Evolutionary conservation across 2,888 invertebrate genomes (phyloP), one percentile per base, ranked within the genome.

Genomic region (Balanococcus diminutus): DNA sequence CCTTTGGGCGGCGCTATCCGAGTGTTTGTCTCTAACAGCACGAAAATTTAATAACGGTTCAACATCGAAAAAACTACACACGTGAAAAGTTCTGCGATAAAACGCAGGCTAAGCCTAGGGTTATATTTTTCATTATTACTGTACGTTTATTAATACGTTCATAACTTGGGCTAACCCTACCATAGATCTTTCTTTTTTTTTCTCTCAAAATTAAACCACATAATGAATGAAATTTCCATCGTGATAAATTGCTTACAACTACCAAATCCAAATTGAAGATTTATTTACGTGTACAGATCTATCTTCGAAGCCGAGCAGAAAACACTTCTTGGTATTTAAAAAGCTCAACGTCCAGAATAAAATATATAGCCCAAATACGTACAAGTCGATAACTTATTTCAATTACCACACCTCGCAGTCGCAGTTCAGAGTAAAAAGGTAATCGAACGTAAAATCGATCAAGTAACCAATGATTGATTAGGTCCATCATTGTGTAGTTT

Each of bases 21-120:
- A 14, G 25, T 67, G 25, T 67, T 14, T 9, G 61, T 14, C 28
- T 14, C 56, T 56, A 5, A 2, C 1, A 6, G 8, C 61, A 67
- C 61, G 61, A 67, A 67, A 67, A 67, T 67, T 22, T 67, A 67
- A 67, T 67, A 67, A 67, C 61, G 25, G 61, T 67, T 67, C 61
- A n/a, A n/a, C n/a, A n/a, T n/a, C n/a, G 61, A 67, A 8, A 67
- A 67, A 67, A 67, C 28, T 25, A 67, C 28, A 56, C 56, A 25
- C 61, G 19, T 6, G 25, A 28, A 67, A 67, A 67, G 61, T 67
- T 67, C 28, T 67, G n/a, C n/a, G 25, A 67, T 67, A 28, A n/a
- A 67, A 67, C 25, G 28, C 28, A 67, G 14, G 25, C 61, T 67
- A 67, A 25, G 25, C 61, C 28, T 28, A 28, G 28, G 61, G 61